Percentiles rank a stretch among this genome's conserved stretches.
Evolutionary conservation across 2,797 vertebrate species (phyloP).

Genomic region (Tiaroga cobitis): DNA sequence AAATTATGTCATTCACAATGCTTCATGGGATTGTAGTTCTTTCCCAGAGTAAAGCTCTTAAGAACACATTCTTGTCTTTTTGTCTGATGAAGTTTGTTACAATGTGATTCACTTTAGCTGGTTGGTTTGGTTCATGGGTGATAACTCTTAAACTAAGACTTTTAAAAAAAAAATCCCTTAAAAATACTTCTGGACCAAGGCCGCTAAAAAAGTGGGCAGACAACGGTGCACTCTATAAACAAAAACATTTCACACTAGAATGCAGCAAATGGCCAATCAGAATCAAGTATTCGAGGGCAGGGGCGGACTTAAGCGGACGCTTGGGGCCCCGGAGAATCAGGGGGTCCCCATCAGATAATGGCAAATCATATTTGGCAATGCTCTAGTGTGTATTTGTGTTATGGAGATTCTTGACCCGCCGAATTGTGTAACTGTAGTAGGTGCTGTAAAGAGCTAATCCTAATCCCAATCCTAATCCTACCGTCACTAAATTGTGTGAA

Average conservation of each 20-base stretch:
- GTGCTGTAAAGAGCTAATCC: background rate
- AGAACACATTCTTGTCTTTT: background rate
- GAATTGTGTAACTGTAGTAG: background rate
- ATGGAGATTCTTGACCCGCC: background rate
- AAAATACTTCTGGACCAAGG: background rate
- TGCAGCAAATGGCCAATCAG: background rate
- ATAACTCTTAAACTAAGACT: background rate
- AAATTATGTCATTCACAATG: no score
- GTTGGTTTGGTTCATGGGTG: background rate
- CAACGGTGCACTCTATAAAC: no score
- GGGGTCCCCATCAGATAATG: background rate
- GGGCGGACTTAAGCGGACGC: no score
- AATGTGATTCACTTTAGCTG: background rate
- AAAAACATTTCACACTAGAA: no score
- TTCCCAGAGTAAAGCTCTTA: no score
- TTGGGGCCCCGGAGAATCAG: background rate
- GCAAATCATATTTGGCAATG: background rate
- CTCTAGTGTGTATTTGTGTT: background rate
- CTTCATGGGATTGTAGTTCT: no score
- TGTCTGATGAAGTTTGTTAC: background rate
- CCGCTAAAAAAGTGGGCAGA: no score
- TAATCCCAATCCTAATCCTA: background rate
- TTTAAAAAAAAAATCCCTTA: background rate
- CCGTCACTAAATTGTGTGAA: background rate
- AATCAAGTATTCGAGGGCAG: background rate